These are phyloP conservation scores for Wiebesia pumilae DNA, from an alignment of 1,140 invertebrate genomes.

Conservation along the genomic window DNA sequence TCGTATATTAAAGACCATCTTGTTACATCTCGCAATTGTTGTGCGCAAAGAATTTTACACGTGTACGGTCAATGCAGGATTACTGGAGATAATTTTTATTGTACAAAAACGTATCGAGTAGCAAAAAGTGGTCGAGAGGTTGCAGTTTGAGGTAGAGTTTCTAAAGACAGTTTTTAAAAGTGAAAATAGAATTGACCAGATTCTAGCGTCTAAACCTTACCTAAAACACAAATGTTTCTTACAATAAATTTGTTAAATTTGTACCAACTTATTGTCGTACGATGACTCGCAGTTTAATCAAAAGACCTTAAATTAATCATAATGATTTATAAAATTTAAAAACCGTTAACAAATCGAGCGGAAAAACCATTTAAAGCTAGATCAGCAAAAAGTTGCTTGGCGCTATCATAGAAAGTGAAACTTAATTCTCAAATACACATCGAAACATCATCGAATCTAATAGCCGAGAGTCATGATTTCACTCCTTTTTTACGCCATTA, in stretches of 20 bases:
- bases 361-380: not conserved
- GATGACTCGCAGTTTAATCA: too few relatives aligned
- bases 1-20: not conserved
- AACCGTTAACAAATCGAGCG: not conserved
- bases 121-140: not conserved
- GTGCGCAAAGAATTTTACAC: too few relatives aligned
- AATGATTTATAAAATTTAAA: not conserved
- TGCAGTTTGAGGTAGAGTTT: conserved; percentile 14
- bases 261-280: too few relatives aligned
- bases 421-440: not conserved
- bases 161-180: not conserved
- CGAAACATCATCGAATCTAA: not conserved
- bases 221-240: not conserved
- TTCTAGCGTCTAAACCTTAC: not conserved
- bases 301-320: too few relatives aligned
- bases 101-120: not conserved
- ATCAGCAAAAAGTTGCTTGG: not conserved
- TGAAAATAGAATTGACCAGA: not conserved
- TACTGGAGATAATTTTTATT: conserved; percentile 1
- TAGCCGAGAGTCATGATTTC: not conserved
- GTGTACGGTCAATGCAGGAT: not conserved
- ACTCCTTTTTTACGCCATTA: conserved; percentile 10
- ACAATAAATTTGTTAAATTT: too few relatives aligned
- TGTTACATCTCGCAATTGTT: not conserved
- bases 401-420: not conserved